Base-by-base conservation (phyloP, 2,888 invertebrate genomes). In the Drosophila engyochracea region DNA sequence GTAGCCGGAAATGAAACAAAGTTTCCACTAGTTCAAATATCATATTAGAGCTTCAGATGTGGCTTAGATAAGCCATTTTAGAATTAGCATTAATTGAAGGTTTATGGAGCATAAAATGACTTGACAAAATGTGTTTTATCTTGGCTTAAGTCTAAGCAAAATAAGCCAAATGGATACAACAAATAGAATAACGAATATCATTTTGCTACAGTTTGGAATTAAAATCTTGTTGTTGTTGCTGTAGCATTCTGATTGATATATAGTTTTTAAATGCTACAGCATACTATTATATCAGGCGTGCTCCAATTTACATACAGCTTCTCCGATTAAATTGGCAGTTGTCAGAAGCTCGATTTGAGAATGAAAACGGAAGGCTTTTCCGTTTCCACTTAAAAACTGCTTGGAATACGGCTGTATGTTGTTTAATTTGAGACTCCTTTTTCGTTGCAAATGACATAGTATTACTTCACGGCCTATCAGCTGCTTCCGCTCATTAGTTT, bases 401-500 rank as follows among this genome's bases (percentile, higher is more conserved):
- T 41, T n/a, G n/a, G 19, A n/a, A 41, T n/a, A n/a, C 41, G 47
- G 9, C 16, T 3, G 5, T 31, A 14, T 16, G 3, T 14, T 58
- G 10, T 6, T 7, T 7, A 16, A 31, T 6, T 30, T 58, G 19
- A 0, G 12, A 1, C 10, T 55, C 16, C 16, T 10, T 16, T 16
- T 33, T 16, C 7, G 7, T 22, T 35, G n/a, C 54, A 33, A n/a
- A 10, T 22, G 10, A 22, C 30, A 37, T 12, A 9, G 35, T 41
- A 66, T 28, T 30, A 54, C 58, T 80, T 80, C 47, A 49, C 57
- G 58, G 53, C 51, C 62, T 69, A 74, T 81, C 77, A 83, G 77
- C 80, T 70, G 81, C 74, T 80, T 83, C 80, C 82, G 83, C 66
- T 85, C 77, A 70, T 77, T 66, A 76, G 33, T 33, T 58, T 35